Percentiles rank a stretch among this genome's conserved stretches.
Conservation (phyloP, 2,797 vertebrate species). For the Artibeus jamaicensis region DNA sequence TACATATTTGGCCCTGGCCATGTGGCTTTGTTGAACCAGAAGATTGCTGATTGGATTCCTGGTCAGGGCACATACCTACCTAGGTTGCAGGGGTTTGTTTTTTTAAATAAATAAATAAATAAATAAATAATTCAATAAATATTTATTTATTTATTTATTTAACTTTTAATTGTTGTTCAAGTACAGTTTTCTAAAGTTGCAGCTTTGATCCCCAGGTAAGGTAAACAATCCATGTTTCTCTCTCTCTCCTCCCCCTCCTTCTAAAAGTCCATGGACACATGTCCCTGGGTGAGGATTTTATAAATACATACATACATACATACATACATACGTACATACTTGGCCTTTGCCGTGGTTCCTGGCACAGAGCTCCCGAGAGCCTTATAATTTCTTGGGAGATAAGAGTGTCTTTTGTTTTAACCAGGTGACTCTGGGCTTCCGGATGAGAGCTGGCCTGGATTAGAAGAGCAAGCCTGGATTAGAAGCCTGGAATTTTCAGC, state of each 20-base stretch:
- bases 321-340: background rate
- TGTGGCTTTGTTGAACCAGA: background rate
- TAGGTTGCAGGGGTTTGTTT: background rate
- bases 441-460: background rate
- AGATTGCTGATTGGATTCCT: background rate
- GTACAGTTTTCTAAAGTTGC: too few species aligned
- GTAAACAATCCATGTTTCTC: background rate
- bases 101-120: too few species aligned
- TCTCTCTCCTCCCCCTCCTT: background rate
- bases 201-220: background rate
- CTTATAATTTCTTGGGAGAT: background rate
- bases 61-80: too few species aligned
- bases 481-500: background rate
- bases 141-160: too few species aligned
- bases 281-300: background rate
- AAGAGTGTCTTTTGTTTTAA: background rate
- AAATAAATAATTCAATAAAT: too few species aligned
- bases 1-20: background rate
- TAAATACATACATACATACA: background rate
- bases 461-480: background rate
- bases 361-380: background rate
- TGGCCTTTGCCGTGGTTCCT: background rate
- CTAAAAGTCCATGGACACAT: background rate
- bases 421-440: background rate
- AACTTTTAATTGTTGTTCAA: too few species aligned